Conservation (phyloP, 2,888 invertebrate genomes). For the Lasioglossum morio region DNA sequence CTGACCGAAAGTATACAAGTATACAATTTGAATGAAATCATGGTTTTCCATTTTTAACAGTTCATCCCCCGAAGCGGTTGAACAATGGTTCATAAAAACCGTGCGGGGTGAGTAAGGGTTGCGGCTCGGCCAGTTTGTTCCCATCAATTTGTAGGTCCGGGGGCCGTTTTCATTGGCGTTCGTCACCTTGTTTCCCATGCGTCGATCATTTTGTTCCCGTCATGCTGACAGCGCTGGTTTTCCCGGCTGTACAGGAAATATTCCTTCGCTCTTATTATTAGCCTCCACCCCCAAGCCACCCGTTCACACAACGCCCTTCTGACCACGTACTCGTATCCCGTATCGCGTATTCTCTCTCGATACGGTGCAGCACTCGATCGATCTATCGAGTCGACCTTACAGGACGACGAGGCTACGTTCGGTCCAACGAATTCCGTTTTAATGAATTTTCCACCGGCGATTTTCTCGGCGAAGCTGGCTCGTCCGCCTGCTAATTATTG, state of each 20-base stretch:
- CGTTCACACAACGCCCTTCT: neutral
- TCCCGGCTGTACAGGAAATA: conserved; percentile 47
- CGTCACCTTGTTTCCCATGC: neutral
- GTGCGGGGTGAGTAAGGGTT: neutral
- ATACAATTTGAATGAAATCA: no score
- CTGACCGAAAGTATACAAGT: no score
- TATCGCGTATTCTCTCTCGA: conserved; percentile 46
- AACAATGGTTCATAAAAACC: neutral
- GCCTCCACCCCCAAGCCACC: conserved; percentile 28
- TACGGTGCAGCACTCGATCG: conserved; percentile 35
- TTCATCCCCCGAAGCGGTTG: neutral
- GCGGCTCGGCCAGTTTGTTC: neutral
- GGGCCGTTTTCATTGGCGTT: conserved; percentile 13
- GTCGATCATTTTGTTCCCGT: neutral
- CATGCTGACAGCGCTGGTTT: neutral
- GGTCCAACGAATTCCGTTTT: conserved; percentile 14
- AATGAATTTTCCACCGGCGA: conserved; percentile 25
- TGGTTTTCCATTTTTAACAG: neutral
- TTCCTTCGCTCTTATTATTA: conserved; percentile 56
- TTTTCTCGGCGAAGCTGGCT: neutral
- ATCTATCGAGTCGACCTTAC: conserved; percentile 45
- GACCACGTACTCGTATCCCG: conserved; percentile 20
- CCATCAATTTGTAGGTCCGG: conserved; percentile 4
- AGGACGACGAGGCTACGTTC: neutral
- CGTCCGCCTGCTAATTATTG: neutral